Percentiles rank a stretch among this genome's conserved stretches.
These are phyloP conservation scores for Argyresthia albistria DNA, from an alignment of 2,888 invertebrate species.

Conservation along the genomic window DNA sequence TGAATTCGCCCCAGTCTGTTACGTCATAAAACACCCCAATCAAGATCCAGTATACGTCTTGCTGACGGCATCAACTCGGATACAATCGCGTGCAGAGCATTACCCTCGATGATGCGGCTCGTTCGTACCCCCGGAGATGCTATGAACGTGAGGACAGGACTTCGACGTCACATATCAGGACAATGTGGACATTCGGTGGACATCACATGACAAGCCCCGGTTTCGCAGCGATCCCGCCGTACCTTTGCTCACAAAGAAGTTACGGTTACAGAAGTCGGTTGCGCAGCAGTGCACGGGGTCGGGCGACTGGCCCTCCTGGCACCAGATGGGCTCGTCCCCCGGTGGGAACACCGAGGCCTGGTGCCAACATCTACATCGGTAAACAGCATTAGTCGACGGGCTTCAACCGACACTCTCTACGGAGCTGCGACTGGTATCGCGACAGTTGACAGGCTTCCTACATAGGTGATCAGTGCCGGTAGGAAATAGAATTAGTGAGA, in stretches of 20 bases:
- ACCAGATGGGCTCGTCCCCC: slow-evolving; percentile 73
- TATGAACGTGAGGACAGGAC: background rate
- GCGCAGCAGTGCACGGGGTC: slow-evolving; percentile 74
- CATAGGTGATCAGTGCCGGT: slow-evolving; percentile 64
- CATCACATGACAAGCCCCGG: background rate
- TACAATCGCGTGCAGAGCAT: too few relatives aligned
- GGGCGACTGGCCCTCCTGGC: slow-evolving; percentile 56
- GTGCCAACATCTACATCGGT: slow-evolving; percentile 74
- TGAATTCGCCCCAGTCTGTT: too few relatives aligned
- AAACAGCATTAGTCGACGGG: slow-evolving; percentile 38
- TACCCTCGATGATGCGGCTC: too few relatives aligned
- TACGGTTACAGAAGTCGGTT: slow-evolving; percentile 79
- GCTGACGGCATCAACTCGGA: too few relatives aligned
- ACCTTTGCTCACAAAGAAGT: slow-evolving; percentile 39
- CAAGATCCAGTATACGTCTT: too few relatives aligned
- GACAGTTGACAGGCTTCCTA: slow-evolving; percentile 27
- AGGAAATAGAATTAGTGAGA: slow-evolving; percentile 34
- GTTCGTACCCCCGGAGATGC: background rate
- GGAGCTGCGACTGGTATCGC: slow-evolving; percentile 12
- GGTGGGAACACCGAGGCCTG: slow-evolving; percentile 73
- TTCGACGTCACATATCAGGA: background rate
- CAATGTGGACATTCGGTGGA: background rate
- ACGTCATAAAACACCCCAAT: too few relatives aligned
- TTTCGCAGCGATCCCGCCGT: slow-evolving; percentile 30
- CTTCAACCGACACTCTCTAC: slow-evolving; percentile 9